Conservation (phyloP, 1,140 invertebrate genomes). For the Drosophila triauraria region DNA sequence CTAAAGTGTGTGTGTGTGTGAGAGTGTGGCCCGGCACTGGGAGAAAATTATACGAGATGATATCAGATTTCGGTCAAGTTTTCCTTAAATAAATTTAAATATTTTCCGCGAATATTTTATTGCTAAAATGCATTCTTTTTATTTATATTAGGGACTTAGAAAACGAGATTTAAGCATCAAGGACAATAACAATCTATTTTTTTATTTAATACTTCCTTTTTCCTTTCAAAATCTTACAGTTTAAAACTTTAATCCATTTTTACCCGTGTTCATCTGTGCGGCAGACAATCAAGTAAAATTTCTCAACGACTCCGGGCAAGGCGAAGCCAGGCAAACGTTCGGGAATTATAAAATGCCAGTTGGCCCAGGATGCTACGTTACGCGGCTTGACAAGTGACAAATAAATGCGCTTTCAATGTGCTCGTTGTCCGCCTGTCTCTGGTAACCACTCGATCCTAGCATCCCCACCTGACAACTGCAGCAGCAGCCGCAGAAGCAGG, state of each 20-base stretch:
- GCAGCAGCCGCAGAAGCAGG: constrained; percentile 12
- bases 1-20: constrained; percentile 3
- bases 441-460: constrained; percentile 61
- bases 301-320: constrained; percentile 52
- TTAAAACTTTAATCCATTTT: no score
- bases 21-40: constrained; percentile 13
- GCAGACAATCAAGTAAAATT: constrained; percentile 74
- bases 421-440: constrained; percentile 52
- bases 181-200: no score
- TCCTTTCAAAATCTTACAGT: neutral
- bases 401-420: constrained; percentile 81
- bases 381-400: constrained; percentile 77
- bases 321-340: constrained; percentile 31
- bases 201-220: neutral
- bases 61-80: no score
- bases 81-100: neutral
- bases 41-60: neutral
- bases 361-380: constrained; percentile 41
- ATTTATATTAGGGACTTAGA: neutral
- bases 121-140: neutral
- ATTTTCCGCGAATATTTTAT: neutral
- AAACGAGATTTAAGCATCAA: no score
- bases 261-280: constrained; percentile 1
- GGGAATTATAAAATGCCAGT: constrained; percentile 79
- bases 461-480: constrained; percentile 66